Base-by-base conservation (phyloP, 2,888 invertebrate species). In the Lagria hirta region DNA sequence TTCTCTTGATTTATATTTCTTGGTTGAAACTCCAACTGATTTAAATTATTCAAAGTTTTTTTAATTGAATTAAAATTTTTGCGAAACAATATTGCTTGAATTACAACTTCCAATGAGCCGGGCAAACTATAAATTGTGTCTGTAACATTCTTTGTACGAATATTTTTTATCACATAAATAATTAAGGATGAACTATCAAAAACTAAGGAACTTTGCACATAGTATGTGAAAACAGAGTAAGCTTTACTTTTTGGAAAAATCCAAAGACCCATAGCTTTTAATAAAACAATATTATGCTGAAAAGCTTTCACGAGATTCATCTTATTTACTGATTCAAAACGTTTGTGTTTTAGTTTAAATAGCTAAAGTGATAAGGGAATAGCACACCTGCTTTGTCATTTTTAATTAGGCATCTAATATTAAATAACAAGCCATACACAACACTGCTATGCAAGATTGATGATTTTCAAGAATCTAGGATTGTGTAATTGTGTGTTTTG, bases 191-290 rank as follows among this genome's bases (percentile, higher is more conserved):
- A 27, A 27, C 36, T 36, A 14, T 36, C 36, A n/a, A 36, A 36
- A 7, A 36, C 27, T 7, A 36, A 7, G 5, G 36, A 36, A 14
- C 36, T 27, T 18, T 36, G 36, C 5, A 36, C 36, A 14, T 13
- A 27, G 13, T 11, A 17, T 18, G 26, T 36, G 10, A 36, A 36
- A 3, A 36, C 5, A 20, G 26, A 27, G 27, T 36, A 36, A 8
- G 27, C 18, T n/a, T 8, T 3, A 8, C 27, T 27, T 4, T 14
- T 15, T 7, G 18, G 6, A 7, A 27, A 36, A 12, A 24, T 13
- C 36, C 36, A 36, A 17, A 36, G 10, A n/a, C 36, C 36, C 36
- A 36, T 27, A 4, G 36, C 26, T 27, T 36, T 36, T 4, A 36
- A 20, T 4, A 36, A 14, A 12, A 36, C 16, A 3, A 36, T 20